Evolutionary conservation across 1,140 invertebrate species (phyloP), one percentile per base, ranked within the genome.

Genomic region (Drosophila truncata): DNA sequence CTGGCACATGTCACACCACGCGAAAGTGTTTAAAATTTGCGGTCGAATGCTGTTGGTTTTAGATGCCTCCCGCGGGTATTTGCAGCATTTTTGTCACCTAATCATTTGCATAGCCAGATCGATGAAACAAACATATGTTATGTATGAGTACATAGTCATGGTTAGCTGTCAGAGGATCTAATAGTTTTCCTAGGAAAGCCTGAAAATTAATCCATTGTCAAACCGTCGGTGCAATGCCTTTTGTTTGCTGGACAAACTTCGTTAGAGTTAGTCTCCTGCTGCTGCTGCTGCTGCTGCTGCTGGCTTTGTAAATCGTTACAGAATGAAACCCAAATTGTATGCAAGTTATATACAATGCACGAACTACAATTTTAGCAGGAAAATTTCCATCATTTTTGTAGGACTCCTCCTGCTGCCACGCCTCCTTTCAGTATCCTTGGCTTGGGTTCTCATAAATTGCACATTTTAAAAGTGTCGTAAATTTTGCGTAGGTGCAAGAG

Each of bases 381-480:
- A 44, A 79, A 50, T 49, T 74, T 74, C 25, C 46, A 63, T 63
- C 27, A 65, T 57, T 57, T 55, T 44, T 31, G 13, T 10, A 35
- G 14, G 67, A 35, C 39, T 27, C 20, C 39, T 9, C 16, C 37
- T 1, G 16, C 23, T 25, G 10, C 10, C n/a, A 31, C 47, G 39
- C 50, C 44, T 31, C 52, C 20, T 16, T 35, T n/a, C 3, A 3
- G 29, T 41, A 29, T 58, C 42, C 39, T 39, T 37, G 52, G 61
- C 69, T n/a, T n/a, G n/a, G n/a, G 44, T 50, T 64, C 62, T 62
- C 75, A 82, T 86, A 86, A 86, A 86, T 87, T 86, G 79, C 79
- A 82, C 79, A 87, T 86, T 86, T 86, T 86, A 82, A 86, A 87
- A 87, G 82, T 72, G 79, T 65, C 82, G 83, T 86, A 86, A 86